Base-by-base conservation (phyloP, 1,140 invertebrate species). In the Gonatopus flavifemur region DNA sequence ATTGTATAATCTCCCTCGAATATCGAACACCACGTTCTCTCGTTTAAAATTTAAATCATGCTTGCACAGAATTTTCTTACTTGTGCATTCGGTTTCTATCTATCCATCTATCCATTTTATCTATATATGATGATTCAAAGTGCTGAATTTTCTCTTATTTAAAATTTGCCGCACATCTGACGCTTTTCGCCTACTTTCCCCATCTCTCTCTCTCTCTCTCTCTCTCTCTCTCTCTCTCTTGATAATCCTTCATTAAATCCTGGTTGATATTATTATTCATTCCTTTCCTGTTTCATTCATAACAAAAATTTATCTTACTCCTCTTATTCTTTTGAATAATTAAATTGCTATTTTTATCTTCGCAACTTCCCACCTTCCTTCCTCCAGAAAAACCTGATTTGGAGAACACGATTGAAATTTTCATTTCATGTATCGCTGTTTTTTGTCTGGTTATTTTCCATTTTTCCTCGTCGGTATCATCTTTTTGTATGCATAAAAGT, bases 211-310 rank as follows among this genome's bases (percentile, higher is more conserved):
- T n/a, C n/a, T n/a, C n/a, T n/a, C n/a, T n/a, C n/a, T n/a, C n/a
- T n/a, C n/a, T n/a, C n/a, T n/a, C n/a, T n/a, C n/a, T n/a, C n/a
- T n/a, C n/a, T n/a, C n/a, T n/a, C n/a, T n/a, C n/a, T n/a, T n/a
- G 46, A 54, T 54, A 54, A 54, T 58, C 56, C 54, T 42, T 58
- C 46, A 56, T 58, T 58, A 58, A 56, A 56, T 56, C 48, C 48
- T 41, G 46, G n/a, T n/a, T 22, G 52, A 39, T 40, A 53, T 58
- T n/a, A n/a, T n/a, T 58, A 58, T 58, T 58, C 56, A 52, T 56
- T 53, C 56, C 39, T 46, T 46, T 49, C n/a, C n/a, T 28, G 51
- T 40, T 41, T 48, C 42, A 57, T 57, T 57, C 49, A 56, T 51
- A 39, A 47, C 37, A 43, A 48, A 57, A 58, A 53, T 58, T 58